Conservation (phyloP, 2,888 invertebrate species). For the Apamea epomidion region DNA sequence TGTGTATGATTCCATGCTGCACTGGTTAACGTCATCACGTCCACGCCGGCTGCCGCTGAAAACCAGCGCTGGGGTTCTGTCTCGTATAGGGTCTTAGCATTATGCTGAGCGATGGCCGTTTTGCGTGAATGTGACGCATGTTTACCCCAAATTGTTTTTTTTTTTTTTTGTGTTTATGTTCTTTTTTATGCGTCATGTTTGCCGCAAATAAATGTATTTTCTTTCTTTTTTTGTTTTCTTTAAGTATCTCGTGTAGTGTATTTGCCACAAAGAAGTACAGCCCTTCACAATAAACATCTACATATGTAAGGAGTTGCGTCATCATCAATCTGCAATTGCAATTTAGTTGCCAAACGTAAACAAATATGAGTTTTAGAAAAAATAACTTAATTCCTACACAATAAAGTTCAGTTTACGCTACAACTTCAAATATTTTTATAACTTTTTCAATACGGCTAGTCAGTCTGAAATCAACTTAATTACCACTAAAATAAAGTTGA, state of each 20-base stretch:
- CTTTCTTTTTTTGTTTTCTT: too few relatives aligned
- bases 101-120: too few relatives aligned
- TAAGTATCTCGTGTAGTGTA: not conserved
- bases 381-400: not conserved
- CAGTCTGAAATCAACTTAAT: not conserved
- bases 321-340: not conserved
- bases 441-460: not conserved
- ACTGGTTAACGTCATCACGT: too few relatives aligned
- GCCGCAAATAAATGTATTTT: too few relatives aligned
- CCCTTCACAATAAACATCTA: not conserved
- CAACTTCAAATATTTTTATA: not conserved
- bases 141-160: too few relatives aligned
- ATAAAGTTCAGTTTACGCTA: conserved; percentile 3
- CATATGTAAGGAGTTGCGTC: not conserved
- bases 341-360: not conserved
- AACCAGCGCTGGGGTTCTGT: too few relatives aligned
- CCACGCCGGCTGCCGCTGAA: too few relatives aligned
- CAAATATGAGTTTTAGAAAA: not conserved
- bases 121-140: too few relatives aligned
- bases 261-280: not conserved
- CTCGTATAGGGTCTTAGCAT: too few relatives aligned
- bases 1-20: too few relatives aligned
- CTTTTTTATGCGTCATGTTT: too few relatives aligned
- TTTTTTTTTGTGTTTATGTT: too few relatives aligned
- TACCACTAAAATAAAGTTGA: not conserved